Percentiles rank a stretch among this genome's conserved stretches.
These are phyloP conservation scores for Cryptus armator DNA, from an alignment of 2,888 invertebrate genomes.

Conservation along the genomic window DNA sequence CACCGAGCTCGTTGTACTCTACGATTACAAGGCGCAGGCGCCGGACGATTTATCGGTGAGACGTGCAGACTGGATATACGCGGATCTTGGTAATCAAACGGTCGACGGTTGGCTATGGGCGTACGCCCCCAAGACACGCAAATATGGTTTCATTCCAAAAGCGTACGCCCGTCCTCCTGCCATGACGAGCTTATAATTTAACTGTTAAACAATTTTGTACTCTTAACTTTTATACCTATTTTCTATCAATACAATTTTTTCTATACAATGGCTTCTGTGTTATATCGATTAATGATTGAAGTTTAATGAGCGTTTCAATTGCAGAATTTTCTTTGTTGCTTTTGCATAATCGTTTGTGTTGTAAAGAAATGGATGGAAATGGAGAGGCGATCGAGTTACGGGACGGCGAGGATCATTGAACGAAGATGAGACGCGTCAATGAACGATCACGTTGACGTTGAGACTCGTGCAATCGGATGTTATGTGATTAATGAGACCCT, in stretches of 20 bases:
- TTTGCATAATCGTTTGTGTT: background rate
- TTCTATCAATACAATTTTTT: constrained; percentile 76
- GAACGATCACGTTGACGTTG: constrained; percentile 80
- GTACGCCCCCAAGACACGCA: constrained; percentile 96
- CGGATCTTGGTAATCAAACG: constrained; percentile 96
- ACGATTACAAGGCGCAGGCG: constrained; percentile 98
- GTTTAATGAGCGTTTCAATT: background rate
- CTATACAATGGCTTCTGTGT: constrained; percentile 67
- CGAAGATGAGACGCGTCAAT: constrained; percentile 71
- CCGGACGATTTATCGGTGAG: constrained; percentile 96
- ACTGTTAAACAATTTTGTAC: constrained; percentile 43
- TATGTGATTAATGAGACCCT: constrained; percentile 80
- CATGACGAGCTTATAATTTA: constrained; percentile 92
- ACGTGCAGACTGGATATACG: constrained; percentile 98
- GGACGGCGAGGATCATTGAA: constrained; percentile 1
- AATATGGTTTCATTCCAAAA: constrained; percentile 98
- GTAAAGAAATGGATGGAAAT: background rate
- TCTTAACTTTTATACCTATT: constrained; percentile 76
- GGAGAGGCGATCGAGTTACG: constrained; percentile 10
- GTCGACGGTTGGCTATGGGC: constrained; percentile 98
- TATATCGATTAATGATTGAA: constrained; percentile 23
- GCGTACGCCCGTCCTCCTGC: constrained; percentile 97
- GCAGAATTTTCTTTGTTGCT: constrained; percentile 18
- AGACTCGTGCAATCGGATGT: constrained; percentile 78
- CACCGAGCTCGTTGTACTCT: constrained; percentile 96